A percentile compares a stretch with the other conserved stretches of the same genome.
phyloP scores from a whole-genome alignment of 2,113 vertebrate species.

The Sceloporus tristichus region DNA sequence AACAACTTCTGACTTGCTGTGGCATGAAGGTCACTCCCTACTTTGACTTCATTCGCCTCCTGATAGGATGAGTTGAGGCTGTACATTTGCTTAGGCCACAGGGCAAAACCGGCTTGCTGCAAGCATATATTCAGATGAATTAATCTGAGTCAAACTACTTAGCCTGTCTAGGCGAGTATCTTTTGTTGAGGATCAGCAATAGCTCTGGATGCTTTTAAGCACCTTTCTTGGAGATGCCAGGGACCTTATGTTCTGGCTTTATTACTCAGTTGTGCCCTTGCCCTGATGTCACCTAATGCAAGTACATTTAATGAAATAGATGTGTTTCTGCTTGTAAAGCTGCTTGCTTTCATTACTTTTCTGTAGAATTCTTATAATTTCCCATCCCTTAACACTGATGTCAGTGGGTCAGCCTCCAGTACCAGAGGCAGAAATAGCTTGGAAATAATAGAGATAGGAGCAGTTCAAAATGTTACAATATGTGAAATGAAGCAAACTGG shows the following conservation, averaged over 20 bases:
- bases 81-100: neutral
- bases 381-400: no score
- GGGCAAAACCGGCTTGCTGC: neutral
- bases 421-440: no score
- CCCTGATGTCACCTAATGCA: neutral
- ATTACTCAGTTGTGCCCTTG: neutral
- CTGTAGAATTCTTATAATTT: no score
- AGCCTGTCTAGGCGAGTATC: neutral
- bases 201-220: neutral
- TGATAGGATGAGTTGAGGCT: slow-evolving; percentile 13
- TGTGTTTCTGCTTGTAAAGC: no score
- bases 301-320: no score
- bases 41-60: neutral
- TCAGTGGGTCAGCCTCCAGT: no score
- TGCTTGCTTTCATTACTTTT: no score
- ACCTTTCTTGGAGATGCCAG: neutral
- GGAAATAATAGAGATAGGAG: no score
- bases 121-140: neutral
- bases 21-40: slow-evolving; percentile 33
- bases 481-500: no score
- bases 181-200: neutral
- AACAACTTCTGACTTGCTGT: neutral
- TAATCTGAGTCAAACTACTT: neutral
- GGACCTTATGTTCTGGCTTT: neutral
- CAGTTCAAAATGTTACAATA: no score